phyloP scores from a whole-genome alignment of 1,140 invertebrate species.

The Heliothis virescens region DNA sequence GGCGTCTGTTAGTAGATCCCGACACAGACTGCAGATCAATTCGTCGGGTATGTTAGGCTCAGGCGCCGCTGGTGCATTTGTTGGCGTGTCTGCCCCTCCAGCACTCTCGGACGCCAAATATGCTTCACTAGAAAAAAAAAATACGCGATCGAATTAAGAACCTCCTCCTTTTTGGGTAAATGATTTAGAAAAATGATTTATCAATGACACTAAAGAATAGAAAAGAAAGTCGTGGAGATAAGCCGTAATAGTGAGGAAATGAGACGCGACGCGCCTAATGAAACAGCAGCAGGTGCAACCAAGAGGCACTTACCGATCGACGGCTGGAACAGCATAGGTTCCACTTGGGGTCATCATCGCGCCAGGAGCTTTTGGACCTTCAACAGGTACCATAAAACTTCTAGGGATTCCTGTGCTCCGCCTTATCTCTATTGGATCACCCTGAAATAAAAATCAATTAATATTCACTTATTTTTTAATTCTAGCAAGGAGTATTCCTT shows the following conservation, averaged over 20 bases:
- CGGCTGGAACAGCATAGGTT: slow-evolving; percentile 95
- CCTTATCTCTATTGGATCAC: slow-evolving; percentile 92
- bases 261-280: neutral
- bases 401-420: slow-evolving; percentile 98
- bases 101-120: slow-evolving; percentile 90
- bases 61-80: slow-evolving; percentile 83
- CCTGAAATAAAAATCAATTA: slow-evolving; percentile 65
- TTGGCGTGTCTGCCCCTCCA: slow-evolving; percentile 85
- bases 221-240: neutral
- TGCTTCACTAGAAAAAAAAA: slow-evolving; percentile 88
- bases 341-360: slow-evolving; percentile 97
- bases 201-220: neutral
- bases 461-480: neutral
- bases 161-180: no score
- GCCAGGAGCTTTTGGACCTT: slow-evolving; percentile 95
- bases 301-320: slow-evolving; percentile 92
- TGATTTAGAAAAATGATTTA: no score
- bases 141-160: neutral
- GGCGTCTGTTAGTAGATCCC: slow-evolving; percentile 97
- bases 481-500: neutral
- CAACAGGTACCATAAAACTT: slow-evolving; percentile 97
- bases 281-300: neutral
- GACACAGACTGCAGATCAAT: slow-evolving; percentile 95
- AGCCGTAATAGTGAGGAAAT: neutral
- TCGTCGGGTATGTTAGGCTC: slow-evolving; percentile 95